Evolutionary conservation across 1,140 invertebrate species (phyloP).

Genomic region (Lordiphosa stackelbergi): DNA sequence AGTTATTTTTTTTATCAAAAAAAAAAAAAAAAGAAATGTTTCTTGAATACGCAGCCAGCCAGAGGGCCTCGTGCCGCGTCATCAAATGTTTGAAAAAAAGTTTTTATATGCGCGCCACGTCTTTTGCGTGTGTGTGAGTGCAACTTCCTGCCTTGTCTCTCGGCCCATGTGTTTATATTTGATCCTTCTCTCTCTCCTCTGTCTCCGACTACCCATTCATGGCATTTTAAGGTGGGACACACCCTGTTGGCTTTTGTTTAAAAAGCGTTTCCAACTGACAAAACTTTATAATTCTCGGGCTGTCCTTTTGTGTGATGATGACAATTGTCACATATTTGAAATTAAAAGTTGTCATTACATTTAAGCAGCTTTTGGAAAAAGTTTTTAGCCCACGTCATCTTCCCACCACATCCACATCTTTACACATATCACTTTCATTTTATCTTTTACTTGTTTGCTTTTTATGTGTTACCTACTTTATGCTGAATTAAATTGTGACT

Average conservation of each 20-base stretch:
- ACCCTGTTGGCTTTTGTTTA: slow-evolving; percentile 47
- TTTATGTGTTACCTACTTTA: slow-evolving; percentile 38
- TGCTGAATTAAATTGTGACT: slow-evolving; percentile 19
- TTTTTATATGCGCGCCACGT: slow-evolving; percentile 62
- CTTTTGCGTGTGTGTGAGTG: slow-evolving; percentile 43
- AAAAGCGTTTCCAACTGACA: slow-evolving; percentile 6
- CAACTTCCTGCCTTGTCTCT: slow-evolving; percentile 60
- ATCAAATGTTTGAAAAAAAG: slow-evolving; percentile 32
- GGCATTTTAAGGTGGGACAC: slow-evolving; percentile 26
- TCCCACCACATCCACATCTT: not conserved
- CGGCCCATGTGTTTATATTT: slow-evolving; percentile 42
- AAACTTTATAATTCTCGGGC: not conserved
- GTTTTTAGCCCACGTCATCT: not conserved
- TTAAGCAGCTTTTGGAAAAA: slow-evolving; percentile 7
- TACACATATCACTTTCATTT: slow-evolving; percentile 59
- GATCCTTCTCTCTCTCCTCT: slow-evolving; percentile 41
- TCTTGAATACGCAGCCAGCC: slow-evolving; percentile 37
- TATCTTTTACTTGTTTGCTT: slow-evolving; percentile 19
- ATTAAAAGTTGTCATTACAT: slow-evolving; percentile 1
- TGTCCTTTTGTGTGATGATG: slow-evolving; percentile 9
- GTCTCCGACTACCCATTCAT: slow-evolving; percentile 43
- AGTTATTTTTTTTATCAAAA: slow-evolving; percentile 43
- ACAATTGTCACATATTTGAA: slow-evolving; percentile 12
- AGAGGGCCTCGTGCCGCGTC: slow-evolving; percentile 46
- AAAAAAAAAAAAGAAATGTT: slow-evolving; percentile 41